phyloP scores from a whole-genome alignment of 2,888 invertebrate genomes.

The Callimorpha dominula region DNA sequence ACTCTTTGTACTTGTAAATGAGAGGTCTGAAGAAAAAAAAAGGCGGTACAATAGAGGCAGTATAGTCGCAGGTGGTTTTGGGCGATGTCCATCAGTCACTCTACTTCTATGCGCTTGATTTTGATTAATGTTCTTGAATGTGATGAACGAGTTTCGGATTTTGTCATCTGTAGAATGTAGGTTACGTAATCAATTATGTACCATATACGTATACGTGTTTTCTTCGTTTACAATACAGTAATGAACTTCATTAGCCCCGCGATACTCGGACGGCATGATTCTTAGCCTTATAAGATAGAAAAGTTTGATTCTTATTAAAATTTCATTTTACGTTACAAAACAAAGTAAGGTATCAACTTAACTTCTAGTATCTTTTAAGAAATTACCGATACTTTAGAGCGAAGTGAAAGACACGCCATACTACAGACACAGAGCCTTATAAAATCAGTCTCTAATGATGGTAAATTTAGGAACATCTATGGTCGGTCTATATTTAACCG shows the following conservation, averaged over 20 bases:
- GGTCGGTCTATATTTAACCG: too few relatives aligned
- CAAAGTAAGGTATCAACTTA: not conserved
- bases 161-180: slow-evolving; percentile 58
- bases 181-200: slow-evolving; percentile 26
- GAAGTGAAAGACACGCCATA: too few relatives aligned
- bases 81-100: slow-evolving; percentile 72
- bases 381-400: too few relatives aligned
- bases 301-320: not conserved
- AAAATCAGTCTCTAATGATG: too few relatives aligned
- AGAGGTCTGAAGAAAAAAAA: slow-evolving; percentile 75
- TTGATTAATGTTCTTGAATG: slow-evolving; percentile 74
- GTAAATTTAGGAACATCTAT: too few relatives aligned
- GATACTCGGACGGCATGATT: not conserved
- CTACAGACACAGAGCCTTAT: too few relatives aligned
- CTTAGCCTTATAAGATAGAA: not conserved
- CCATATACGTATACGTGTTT: slow-evolving; percentile 1
- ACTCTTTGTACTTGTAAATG: slow-evolving; percentile 70
- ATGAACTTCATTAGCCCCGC: not conserved
- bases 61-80: slow-evolving; percentile 76
- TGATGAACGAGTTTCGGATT: slow-evolving; percentile 62
- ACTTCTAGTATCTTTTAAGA: too few relatives aligned
- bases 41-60: slow-evolving; percentile 70
- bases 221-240: not conserved
- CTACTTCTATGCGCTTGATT: slow-evolving; percentile 53
- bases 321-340: not conserved